A percentile compares a stretch with the other conserved stretches of the same genome.
phyloP scores from a whole-genome alignment of 2,113 vertebrate genomes.

The Nycticorax nycticorax region DNA sequence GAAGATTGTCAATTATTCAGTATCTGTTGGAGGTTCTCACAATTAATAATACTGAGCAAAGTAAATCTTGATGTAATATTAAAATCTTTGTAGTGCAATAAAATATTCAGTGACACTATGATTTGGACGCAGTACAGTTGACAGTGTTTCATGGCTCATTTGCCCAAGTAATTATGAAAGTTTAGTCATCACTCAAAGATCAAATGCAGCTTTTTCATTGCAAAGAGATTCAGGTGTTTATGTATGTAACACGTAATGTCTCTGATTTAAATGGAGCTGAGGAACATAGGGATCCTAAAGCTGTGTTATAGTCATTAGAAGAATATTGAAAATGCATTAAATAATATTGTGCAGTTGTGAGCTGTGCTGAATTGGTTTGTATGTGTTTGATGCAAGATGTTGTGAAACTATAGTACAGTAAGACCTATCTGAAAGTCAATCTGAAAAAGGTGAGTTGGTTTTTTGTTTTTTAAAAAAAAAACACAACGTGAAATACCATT shows the following conservation, averaged over 20 bases:
- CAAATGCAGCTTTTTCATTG: conserved; percentile 17
- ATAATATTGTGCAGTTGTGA: not conserved
- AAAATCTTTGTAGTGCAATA: conserved; percentile 3
- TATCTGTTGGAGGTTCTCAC: not conserved
- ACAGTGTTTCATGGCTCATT: conserved; percentile 49
- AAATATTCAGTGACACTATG: conserved; percentile 12
- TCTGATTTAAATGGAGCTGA: not conserved
- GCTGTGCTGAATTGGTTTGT: not conserved
- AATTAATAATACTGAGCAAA: not conserved
- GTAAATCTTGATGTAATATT: conserved; percentile 10
- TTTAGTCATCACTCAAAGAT: conserved; percentile 37
- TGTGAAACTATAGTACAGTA: not conserved
- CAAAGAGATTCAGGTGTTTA: not conserved
- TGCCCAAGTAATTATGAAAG: conserved; percentile 50
- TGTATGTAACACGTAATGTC: not conserved
- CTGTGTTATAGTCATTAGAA: not conserved
- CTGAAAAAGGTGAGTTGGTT: not conserved
- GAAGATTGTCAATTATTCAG: not conserved
- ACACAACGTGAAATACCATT: not conserved
- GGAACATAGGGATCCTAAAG: not conserved
- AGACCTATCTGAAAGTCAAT: not conserved
- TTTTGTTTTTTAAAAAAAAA: not conserved
- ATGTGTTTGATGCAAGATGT: not conserved
- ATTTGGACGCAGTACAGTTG: conserved; percentile 9
- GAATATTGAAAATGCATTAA: conserved; percentile 2